Percentiles rank a stretch among this genome's conserved stretches.
Evolutionary conservation across 2,113 vertebrate genomes (phyloP).

Genomic region (Zingel zingel): DNA sequence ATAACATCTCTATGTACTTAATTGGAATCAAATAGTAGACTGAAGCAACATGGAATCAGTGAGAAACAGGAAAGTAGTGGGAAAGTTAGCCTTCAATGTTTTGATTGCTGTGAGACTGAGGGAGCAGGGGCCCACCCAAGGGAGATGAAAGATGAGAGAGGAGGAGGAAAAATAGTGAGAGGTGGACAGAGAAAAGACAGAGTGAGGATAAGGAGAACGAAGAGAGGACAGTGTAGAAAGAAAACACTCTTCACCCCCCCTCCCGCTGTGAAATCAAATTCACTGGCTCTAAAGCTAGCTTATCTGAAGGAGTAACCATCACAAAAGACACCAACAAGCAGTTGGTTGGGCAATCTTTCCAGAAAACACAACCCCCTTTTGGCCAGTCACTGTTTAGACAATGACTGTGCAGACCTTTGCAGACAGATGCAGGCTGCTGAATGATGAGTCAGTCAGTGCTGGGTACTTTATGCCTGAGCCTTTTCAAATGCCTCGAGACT

Average conservation of each 20-base stretch:
- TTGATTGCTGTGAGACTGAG: conserved; percentile 70
- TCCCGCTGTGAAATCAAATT: conserved; percentile 55
- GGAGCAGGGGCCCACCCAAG: conserved; percentile 55
- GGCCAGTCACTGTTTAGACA: conserved; percentile 42
- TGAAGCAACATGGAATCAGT: conserved; percentile 32
- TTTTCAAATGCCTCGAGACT: background rate
- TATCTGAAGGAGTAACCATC: conserved; percentile 32
- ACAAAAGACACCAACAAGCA: conserved; percentile 15
- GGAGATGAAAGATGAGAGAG: conserved; percentile 41
- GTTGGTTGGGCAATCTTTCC: conserved; percentile 32
- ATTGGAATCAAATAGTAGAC: conserved; percentile 33
- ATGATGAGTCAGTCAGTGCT: conserved; percentile 50
- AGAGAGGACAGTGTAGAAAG: conserved; percentile 34
- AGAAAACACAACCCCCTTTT: conserved; percentile 24
- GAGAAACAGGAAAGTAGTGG: conserved; percentile 46
- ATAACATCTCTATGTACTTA: conserved; percentile 44
- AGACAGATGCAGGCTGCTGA: conserved; percentile 32
- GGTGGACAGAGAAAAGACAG: conserved; percentile 47
- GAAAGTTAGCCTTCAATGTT: conserved; percentile 62
- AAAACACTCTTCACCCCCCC: conserved; percentile 2
- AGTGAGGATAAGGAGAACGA: background rate
- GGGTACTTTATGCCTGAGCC: conserved; percentile 3
- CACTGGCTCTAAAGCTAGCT: conserved; percentile 58
- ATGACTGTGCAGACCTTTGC: conserved; percentile 59
- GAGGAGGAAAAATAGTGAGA: conserved; percentile 37